These are phyloP conservation scores for Acanthosepion esculentum DNA, from an alignment of 2,888 invertebrate genomes.

Conservation along the genomic window DNA sequence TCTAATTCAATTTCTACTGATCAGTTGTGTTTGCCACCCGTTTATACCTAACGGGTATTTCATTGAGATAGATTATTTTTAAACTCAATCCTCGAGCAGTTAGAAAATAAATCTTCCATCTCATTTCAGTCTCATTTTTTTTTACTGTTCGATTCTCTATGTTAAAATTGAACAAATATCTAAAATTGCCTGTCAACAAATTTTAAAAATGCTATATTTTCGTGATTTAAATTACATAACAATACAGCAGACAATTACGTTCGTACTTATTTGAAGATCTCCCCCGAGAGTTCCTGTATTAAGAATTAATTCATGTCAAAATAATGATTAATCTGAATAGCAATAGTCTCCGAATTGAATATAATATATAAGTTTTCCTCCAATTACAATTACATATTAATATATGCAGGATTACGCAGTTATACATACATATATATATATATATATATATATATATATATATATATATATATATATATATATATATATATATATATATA, in stretches of 20 bases:
- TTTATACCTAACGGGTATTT: background rate
- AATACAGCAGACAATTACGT: background rate
- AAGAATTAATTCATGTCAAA: too few relatives aligned
- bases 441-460: too few relatives aligned
- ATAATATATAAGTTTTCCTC: too few relatives aligned
- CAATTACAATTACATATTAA: too few relatives aligned
- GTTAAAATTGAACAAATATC: background rate
- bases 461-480: too few relatives aligned
- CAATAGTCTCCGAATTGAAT: too few relatives aligned
- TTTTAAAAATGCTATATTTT: background rate
- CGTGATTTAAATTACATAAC: background rate
- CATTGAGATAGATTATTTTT: background rate
- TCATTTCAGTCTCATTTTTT: background rate
- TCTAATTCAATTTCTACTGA: background rate
- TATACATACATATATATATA: too few relatives aligned
- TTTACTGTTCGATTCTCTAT: background rate
- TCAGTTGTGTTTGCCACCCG: background rate
- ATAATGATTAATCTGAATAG: too few relatives aligned
- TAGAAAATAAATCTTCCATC: background rate
- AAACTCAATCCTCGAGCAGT: background rate
- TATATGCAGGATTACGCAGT: too few relatives aligned
- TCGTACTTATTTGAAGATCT: background rate
- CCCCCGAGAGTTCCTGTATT: background rate
- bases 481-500: too few relatives aligned
- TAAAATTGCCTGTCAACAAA: background rate